Base-by-base conservation (phyloP, 2,888 invertebrate genomes). In the Cephus pulcher region DNA sequence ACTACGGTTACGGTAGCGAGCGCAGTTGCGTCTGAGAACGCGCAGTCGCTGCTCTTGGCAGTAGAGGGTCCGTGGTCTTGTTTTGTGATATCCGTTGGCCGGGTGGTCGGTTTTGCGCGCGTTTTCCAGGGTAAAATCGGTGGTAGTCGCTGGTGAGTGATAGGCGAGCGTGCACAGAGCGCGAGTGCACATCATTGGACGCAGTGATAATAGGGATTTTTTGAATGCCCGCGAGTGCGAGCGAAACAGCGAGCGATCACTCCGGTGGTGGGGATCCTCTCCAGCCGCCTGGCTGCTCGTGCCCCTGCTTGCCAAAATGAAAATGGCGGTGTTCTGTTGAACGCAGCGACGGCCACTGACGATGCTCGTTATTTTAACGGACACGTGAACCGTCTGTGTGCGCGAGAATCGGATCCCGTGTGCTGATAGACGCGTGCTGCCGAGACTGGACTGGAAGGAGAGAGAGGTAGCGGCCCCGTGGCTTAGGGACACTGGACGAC, bases 281-380 rank as follows among this genome's bases (percentile, higher is more conserved):
- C 71, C 71, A 71, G 71, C 71, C 32, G 71, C 71, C 71, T 71
- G 71, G 15, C 71, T 34, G 71, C 71, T 71, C 71, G 71, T 71
- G 71, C 15, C 71, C 12, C 80, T 84, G 84, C 85, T 84, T 85
- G 84, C 82, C 82, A 82, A 86, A 89, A 89, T 84, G 88, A 91
- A 91, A 90, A 91, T 91, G 90, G 91, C 90, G 90, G 90, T 89
- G 86, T 88, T 87, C 84, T 86, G 84, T 86, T 86, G 85, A 87
- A 86, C 82, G 82, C 85, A 84, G 87, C 85, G 84, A 85, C 87
- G 86, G 84, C 82, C 86, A 84, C 82, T 78, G 82, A 86, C 82
- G 84, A 85, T 86, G 85, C 82, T 82, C 80, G 77, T 84, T 82
- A 80, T 83, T 80, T 75, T 83, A 84, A 86, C 83, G 84, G 82